A percentile compares a stretch with the other conserved stretches of the same genome.
phyloP scores from a whole-genome alignment of 2,113 vertebrate species.

The Monarcha castaneiventris region DNA sequence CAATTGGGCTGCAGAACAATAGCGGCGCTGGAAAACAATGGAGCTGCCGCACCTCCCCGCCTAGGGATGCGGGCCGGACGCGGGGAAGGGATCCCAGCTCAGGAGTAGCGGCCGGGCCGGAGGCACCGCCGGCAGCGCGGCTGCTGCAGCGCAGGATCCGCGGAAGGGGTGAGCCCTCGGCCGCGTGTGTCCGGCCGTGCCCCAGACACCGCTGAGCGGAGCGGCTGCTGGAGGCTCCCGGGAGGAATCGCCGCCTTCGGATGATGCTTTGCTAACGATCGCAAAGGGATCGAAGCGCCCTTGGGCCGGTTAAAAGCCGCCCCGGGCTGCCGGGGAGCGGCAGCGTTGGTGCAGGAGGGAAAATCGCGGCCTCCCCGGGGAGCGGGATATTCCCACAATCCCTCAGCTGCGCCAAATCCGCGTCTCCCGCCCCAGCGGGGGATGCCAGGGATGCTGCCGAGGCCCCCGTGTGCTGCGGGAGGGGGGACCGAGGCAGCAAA shows the following conservation, averaged over 20 bases:
- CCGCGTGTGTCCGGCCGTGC: neutral
- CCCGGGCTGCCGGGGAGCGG: neutral
- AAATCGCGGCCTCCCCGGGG: neutral
- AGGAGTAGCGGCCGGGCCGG: neutral
- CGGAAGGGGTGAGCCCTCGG: neutral
- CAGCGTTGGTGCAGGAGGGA: neutral
- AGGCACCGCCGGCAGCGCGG: neutral
- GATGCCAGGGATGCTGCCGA: neutral
- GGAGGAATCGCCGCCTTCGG: neutral
- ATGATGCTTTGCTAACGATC: neutral
- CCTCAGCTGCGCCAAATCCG: neutral
- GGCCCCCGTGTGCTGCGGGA: accelerated
- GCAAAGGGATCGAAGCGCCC: neutral
- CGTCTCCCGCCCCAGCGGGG: neutral
- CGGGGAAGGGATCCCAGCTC: neutral
- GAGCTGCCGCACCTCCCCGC: neutral
- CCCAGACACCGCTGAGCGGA: accelerated
- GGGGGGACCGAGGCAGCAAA: neutral
- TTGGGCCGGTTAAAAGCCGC: neutral
- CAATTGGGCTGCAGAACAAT: neutral
- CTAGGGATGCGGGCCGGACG: neutral
- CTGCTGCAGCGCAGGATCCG: neutral
- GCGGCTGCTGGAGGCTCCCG: neutral
- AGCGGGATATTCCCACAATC: constrained; percentile 54
- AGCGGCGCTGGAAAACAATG: constrained; percentile 47